Base-by-base conservation (phyloP, 2,888 invertebrate species). In the Iselma pallidipennis region DNA sequence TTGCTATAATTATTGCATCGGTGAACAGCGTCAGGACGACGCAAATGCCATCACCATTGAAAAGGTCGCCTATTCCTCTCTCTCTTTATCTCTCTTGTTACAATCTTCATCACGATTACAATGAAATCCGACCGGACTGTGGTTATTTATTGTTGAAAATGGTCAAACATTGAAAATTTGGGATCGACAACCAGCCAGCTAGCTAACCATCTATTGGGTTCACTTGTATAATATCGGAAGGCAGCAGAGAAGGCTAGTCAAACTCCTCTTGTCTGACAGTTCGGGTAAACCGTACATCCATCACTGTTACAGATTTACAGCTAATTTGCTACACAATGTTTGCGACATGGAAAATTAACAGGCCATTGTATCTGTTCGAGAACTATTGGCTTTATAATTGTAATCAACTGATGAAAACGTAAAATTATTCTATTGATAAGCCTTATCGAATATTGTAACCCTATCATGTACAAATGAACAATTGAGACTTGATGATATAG, bases 301-400 rank as follows among this genome's bases (percentile, higher is more conserved):
- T 78, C 77, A 78, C 76, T 60, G 71, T 66, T 72, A 71, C 76
- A 78, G 78, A 79, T 79, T 79, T 77, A 78, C 78, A 77, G 77
- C 76, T 79, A 78, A 79, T 79, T 78, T 78, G 76, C 74, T 74
- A 74, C 74, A 76, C 77, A 75, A 74, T 76, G 77, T 76, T 76
- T 72, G 76, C 76, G 79, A 78, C 77, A 78, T 76, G 77, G 77
- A 72, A 76, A 78, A 79, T 78, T 78, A 78, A 76, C 77, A 71
- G 73, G 71, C 74, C 71, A 75, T 76, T 77, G 77, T 45, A 45
- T 77, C 73, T 71, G 70, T 45, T 45, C 21, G 45, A 45, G 21
- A 45, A 45, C 21, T 45, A 10, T 45, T 45, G 16, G 45, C 12
- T 12, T 45, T 45, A 45, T 21, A 19, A 21, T 21, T 45, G 45